A percentile compares a stretch with the other conserved stretches of the same genome.
Conservation (phyloP, 2,888 invertebrate species). For the Epicampocera succincta region DNA sequence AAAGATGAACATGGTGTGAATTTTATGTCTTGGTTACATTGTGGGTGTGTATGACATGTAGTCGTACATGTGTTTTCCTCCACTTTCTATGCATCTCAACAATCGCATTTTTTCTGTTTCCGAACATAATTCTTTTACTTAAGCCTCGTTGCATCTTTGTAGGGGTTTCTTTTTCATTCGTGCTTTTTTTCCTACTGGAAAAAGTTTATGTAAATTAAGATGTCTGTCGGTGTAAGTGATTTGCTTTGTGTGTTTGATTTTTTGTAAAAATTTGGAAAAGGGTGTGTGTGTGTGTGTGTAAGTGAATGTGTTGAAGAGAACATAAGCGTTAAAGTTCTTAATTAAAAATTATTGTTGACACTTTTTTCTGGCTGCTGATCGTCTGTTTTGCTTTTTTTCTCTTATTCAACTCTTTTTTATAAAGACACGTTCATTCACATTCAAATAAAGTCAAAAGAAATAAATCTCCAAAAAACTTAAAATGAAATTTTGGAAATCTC, state of each 20-base stretch:
- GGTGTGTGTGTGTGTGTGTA: slow-evolving; percentile 5
- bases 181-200: slow-evolving; percentile 3
- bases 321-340: slow-evolving; percentile 70
- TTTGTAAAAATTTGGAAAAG: slow-evolving; percentile 9
- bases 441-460: slow-evolving; percentile 26
- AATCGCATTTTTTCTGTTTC: slow-evolving; percentile 48
- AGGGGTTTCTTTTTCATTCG: slow-evolving; percentile 24
- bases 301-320: slow-evolving; percentile 4
- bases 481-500: slow-evolving; percentile 61
- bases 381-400: slow-evolving; percentile 12
- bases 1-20: slow-evolving; percentile 59
- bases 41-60: slow-evolving; percentile 68
- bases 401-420: slow-evolving; percentile 22
- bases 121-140: slow-evolving; percentile 62
- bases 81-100: slow-evolving; percentile 59
- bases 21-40: slow-evolving; percentile 55
- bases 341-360: slow-evolving; percentile 72
- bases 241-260: slow-evolving; percentile 46
- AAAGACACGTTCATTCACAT: not conserved
- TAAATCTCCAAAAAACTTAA: slow-evolving; percentile 54
- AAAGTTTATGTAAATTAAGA: slow-evolving; percentile 66
- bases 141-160: slow-evolving; percentile 60
- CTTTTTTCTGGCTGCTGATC: slow-evolving; percentile 42
- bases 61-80: slow-evolving; percentile 66
- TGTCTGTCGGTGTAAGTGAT: slow-evolving; percentile 58